Evolutionary conservation across 2,797 vertebrate genomes (phyloP).

Genomic region (Esox lucius): DNA sequence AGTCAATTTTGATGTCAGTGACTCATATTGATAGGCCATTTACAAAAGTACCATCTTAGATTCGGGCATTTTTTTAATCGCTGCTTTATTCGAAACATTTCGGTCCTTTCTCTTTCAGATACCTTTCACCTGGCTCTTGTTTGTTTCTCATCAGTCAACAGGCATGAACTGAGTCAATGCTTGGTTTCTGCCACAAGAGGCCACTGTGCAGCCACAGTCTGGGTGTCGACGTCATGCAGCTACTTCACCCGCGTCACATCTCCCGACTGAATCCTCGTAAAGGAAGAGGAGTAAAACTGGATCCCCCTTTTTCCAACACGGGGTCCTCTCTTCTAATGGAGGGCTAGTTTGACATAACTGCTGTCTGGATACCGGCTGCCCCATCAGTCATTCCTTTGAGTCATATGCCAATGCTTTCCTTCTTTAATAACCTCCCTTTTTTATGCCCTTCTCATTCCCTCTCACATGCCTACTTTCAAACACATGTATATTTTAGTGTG

Average conservation of each 20-base stretch:
- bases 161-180: conserved; percentile 19
- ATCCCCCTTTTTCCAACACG: conserved; percentile 41
- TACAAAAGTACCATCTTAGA: no score
- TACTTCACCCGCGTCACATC: conserved; percentile 33
- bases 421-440: not conserved
- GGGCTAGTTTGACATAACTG: conserved; percentile 51
- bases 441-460: no score
- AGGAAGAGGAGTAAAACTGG: conserved; percentile 45
- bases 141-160: not conserved
- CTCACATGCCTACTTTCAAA: not conserved
- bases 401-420: not conserved
- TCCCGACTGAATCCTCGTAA: conserved; percentile 47
- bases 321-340: conserved; percentile 42
- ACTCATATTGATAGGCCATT: no score
- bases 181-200: conserved; percentile 54
- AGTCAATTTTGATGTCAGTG: no score
- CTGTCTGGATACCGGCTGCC: conserved; percentile 38
- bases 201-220: conserved; percentile 50
- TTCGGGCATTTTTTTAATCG: no score
- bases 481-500: no score
- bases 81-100: no score
- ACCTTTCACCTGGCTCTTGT: not conserved
- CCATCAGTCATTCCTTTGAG: conserved; percentile 22
- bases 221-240: conserved; percentile 7
- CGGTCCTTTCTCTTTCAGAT: not conserved